Conservation (phyloP, 2,113 vertebrate species). For the Benitochromis conjunctus region DNA sequence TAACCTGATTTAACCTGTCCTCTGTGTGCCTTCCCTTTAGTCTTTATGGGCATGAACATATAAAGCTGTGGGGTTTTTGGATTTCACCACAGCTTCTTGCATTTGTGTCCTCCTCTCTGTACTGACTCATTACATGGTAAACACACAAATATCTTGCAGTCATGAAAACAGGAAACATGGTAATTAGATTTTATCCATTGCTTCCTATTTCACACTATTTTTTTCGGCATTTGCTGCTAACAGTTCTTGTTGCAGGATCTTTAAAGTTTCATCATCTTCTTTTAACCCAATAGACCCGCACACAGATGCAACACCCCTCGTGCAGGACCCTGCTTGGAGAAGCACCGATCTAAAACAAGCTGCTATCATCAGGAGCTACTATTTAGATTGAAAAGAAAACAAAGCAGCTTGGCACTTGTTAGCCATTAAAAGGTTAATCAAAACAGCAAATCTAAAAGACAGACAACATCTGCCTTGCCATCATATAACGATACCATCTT, state of each 20-base stretch:
- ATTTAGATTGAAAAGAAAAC: not conserved
- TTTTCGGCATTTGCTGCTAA: not conserved
- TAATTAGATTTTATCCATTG: not conserved
- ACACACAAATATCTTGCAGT: not conserved
- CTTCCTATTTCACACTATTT: not conserved
- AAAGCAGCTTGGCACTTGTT: not conserved
- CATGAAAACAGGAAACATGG: not conserved
- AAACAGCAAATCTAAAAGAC: not conserved
- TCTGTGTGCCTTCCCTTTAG: not conserved
- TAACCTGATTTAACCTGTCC: not conserved
- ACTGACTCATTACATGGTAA: not conserved
- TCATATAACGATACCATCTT: not conserved
- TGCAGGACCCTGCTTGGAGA: not conserved
- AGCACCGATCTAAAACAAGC: not conserved
- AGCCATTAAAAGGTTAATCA: not conserved
- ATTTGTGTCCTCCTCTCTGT: not conserved
- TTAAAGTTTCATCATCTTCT: not conserved
- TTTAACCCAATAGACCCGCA: fast-evolving
- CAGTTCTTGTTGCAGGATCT: not conserved
- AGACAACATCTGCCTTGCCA: not conserved
- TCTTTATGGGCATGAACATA: not conserved
- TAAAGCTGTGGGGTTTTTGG: not conserved
- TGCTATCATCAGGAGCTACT: not conserved
- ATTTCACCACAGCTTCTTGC: not conserved
- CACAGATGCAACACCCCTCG: not conserved